A percentile compares a stretch with the other conserved stretches of the same genome.
Conservation (phyloP, 2,888 invertebrate species). For the Agrotis puta region DNA sequence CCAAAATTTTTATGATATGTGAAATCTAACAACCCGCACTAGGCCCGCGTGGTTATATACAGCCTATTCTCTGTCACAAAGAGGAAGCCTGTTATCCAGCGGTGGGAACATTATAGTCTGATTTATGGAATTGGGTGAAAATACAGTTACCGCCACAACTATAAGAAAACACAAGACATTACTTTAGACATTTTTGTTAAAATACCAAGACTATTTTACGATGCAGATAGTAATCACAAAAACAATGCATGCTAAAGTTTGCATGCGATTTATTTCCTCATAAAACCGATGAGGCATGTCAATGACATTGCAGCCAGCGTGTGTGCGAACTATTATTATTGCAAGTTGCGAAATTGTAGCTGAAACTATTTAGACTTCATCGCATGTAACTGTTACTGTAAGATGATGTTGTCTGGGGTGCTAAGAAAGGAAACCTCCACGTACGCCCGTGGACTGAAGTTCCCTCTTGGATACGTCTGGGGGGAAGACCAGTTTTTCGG, state of each 20-base stretch:
- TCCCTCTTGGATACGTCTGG: too few species aligned
- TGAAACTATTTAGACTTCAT: slow-evolving; percentile 37
- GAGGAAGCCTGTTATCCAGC: too few species aligned
- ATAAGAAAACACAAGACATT: background rate
- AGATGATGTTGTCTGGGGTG: too few species aligned
- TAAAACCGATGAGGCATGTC: slow-evolving; percentile 58
- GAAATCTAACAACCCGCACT: too few species aligned
- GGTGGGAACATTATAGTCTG: too few species aligned
- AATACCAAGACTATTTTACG: slow-evolving; percentile 39
- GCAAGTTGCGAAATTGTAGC: slow-evolving; percentile 51
- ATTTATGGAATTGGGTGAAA: slow-evolving; percentile 8
- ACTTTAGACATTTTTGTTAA: slow-evolving; percentile 30
- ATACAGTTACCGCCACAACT: background rate
- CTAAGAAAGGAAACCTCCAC: too few species aligned
- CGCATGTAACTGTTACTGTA: background rate
- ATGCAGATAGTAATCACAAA: slow-evolving; percentile 51
- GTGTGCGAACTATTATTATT: slow-evolving; percentile 50
- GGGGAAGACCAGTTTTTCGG: too few species aligned
- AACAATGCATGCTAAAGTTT: slow-evolving; percentile 51
- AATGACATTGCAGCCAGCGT: slow-evolving; percentile 48
- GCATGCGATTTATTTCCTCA: slow-evolving; percentile 54
- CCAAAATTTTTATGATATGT: too few species aligned
- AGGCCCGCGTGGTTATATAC: too few species aligned
- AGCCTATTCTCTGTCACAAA: too few species aligned
- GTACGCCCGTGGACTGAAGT: too few species aligned